Base-by-base conservation (phyloP, 2,113 vertebrate genomes). In the Lathamus discolor region DNA sequence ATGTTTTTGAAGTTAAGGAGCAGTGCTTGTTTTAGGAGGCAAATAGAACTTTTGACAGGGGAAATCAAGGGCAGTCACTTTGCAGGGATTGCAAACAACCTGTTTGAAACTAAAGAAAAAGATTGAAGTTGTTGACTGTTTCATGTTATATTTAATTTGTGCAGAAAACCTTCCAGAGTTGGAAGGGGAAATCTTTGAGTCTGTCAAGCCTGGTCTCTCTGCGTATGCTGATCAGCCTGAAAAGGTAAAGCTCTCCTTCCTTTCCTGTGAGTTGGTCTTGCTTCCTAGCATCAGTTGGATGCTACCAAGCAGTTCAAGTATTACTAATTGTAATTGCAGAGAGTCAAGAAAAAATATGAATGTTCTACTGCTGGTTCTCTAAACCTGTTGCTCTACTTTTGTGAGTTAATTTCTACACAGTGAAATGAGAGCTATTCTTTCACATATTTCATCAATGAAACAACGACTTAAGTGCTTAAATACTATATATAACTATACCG, bases 131-230 rank as follows among this genome's bases (percentile, higher is more conserved):
- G 62, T 55, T 89, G 52, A 81, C 41, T 86, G 15, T 73, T 37
- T 82, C 12, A 7, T 67, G 10, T 44, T 27, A 85, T 87, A n/a
- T 94, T 87, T 95, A 13, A 43, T 92, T 95, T 98, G 41, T 98
- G 97, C 97, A 97, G 99, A 98, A 95, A 96, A 96, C 14, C 97
- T 99, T 94, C 99, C 99, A 43, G 97, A 99, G 90, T 85, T 99
- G 95, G 99, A 99, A 97, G 98, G 98, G 94, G 99, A 99, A 97
- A 98, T 99, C 93, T 99, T 99, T 97, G 98, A 99, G 14, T 99
- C 99, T 78, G 98, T 99, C 96, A 99, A 99, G 92, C 99, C 99
- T 46, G 99, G 99, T 91, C 98, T 99, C 86, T 99, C 99, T 94
- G 98, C 99, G 17, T 99, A 99, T 88, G 99, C 98, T 95, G 98